A percentile compares a stretch with the other conserved stretches of the same genome.
Conservation (phyloP, 1,140 invertebrate genomes). For the Bradysia coprophila region DNA sequence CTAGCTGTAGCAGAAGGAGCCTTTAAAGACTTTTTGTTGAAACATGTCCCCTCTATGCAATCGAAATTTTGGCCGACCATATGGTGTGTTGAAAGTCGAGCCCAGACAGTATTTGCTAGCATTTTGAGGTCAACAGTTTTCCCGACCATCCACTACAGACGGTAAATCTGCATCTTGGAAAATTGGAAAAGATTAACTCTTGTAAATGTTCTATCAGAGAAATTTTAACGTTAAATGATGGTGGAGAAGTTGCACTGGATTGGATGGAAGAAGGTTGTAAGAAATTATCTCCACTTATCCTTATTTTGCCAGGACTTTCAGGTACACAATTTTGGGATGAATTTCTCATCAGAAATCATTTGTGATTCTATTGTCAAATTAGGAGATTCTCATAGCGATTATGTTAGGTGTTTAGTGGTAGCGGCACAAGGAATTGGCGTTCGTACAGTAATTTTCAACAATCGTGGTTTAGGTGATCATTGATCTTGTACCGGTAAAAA, state of each 20-base stretch:
- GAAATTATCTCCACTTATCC: conserved; percentile 38
- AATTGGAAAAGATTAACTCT: too few relatives aligned
- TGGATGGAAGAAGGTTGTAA: conserved; percentile 39
- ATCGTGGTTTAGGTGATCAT: conserved; percentile 54
- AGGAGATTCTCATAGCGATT: conserved; percentile 55
- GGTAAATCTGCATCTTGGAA: conserved; percentile 30
- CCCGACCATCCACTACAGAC: conserved; percentile 34
- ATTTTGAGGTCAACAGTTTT: conserved; percentile 38
- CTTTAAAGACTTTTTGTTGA: conserved; percentile 44
- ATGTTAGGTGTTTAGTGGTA: conserved; percentile 58
- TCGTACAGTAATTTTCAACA: conserved; percentile 59
- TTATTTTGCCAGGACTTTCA: conserved; percentile 68
- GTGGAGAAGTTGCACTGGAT: conserved; percentile 68
- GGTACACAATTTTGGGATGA: conserved; percentile 21
- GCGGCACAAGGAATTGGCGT: conserved; percentile 43
- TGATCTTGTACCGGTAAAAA: too few relatives aligned
- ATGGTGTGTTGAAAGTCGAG: conserved; percentile 68
- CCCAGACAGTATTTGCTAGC: conserved; percentile 63
- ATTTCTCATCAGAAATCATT: too few relatives aligned
- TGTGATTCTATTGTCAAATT: too few relatives aligned
- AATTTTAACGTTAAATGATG: conserved; percentile 55
- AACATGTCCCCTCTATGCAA: conserved; percentile 45
- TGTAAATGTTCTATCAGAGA: conserved; percentile 47
- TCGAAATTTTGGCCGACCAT: conserved; percentile 70
- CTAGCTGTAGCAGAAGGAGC: conserved; percentile 36